A percentile compares a stretch with the other conserved stretches of the same genome.
Evolutionary conservation across 1,140 invertebrate species (phyloP).

Genomic region (Liolophura sinensis): DNA sequence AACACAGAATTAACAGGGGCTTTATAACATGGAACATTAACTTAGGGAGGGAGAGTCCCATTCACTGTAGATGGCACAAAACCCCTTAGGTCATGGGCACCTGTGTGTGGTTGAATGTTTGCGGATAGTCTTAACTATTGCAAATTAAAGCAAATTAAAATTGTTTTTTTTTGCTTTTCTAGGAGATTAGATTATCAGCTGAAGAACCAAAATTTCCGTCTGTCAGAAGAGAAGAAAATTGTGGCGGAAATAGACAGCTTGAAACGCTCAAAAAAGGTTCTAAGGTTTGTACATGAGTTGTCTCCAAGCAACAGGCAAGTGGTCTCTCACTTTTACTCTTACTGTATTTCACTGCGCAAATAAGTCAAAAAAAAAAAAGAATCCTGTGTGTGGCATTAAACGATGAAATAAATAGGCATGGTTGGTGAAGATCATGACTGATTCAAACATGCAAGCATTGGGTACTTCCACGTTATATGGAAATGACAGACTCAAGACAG

Average conservation of each 20-base stretch:
- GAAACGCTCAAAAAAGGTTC: slow-evolving; percentile 52
- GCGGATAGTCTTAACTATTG: not conserved
- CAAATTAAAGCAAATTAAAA: not conserved
- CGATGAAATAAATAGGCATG: too few species aligned
- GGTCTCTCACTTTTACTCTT: too few species aligned
- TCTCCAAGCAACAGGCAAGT: not conserved
- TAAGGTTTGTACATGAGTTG: slow-evolving; percentile 35
- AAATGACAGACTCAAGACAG: too few species aligned
- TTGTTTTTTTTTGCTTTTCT: slow-evolving; percentile 8
- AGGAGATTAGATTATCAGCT: slow-evolving; percentile 50
- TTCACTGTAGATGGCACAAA: not conserved
- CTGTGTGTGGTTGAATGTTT: slow-evolving; percentile 3
- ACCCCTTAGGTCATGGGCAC: not conserved
- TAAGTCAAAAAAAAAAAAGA: too few species aligned
- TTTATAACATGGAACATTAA: too few species aligned
- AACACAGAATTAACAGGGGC: too few species aligned
- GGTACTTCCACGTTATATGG: too few species aligned
- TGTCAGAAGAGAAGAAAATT: slow-evolving; percentile 56
- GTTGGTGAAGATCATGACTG: too few species aligned
- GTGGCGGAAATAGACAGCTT: slow-evolving; percentile 55
- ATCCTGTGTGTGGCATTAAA: too few species aligned
- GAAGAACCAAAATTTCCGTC: slow-evolving; percentile 46
- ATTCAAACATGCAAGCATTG: too few species aligned
- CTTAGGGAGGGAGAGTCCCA: too few species aligned
- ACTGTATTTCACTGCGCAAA: too few species aligned